Evolutionary conservation across 2,113 vertebrate genomes (phyloP).

Genomic region (Seriola quinqueradiata): DNA sequence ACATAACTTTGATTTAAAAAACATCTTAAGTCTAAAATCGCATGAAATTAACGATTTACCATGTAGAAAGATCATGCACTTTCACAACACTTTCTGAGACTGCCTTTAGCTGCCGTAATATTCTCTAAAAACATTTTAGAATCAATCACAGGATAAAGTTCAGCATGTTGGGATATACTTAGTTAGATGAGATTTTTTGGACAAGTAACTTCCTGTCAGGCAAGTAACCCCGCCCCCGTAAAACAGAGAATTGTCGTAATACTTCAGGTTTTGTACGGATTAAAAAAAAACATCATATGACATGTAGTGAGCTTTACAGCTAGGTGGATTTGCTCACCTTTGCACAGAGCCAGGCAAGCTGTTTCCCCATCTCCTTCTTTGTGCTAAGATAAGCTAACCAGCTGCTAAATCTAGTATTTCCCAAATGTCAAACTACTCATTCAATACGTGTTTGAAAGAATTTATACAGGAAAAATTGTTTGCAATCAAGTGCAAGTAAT

Average conservation of each 20-base stretch:
- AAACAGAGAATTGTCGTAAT: background rate
- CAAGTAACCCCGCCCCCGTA: background rate
- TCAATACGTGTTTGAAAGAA: background rate
- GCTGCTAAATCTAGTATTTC: background rate
- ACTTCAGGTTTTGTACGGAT: no score
- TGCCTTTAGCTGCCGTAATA: background rate
- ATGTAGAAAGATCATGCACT: background rate
- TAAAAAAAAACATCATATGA: background rate
- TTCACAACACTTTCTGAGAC: background rate
- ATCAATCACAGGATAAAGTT: background rate
- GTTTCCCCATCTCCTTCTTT: background rate
- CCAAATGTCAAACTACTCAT: background rate
- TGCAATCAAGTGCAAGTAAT: background rate
- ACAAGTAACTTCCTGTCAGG: background rate
- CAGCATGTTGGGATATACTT: background rate
- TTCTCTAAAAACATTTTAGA: background rate
- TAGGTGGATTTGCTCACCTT: no score
- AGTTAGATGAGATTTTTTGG: background rate
- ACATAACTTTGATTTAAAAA: background rate
- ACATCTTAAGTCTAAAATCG: background rate
- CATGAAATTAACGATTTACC: background rate
- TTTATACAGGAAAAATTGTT: background rate
- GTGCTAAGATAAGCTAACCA: background rate
- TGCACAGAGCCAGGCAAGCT: background rate
- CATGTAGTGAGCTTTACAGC: background rate